Conservation (phyloP, 2,888 invertebrate genomes). For the Carcina quercana region DNA sequence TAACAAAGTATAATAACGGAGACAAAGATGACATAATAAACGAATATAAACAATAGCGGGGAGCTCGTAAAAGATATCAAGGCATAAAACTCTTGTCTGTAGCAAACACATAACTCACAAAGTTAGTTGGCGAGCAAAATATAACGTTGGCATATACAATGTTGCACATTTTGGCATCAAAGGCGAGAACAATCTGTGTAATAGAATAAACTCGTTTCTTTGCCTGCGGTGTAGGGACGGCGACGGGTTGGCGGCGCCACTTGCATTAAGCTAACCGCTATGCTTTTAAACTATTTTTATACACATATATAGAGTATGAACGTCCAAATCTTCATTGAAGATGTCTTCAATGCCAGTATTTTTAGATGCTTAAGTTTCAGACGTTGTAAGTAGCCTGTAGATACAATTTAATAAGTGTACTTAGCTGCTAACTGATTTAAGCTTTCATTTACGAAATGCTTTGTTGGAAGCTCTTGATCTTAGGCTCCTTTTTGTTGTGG, state of each 20-base stretch:
- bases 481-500: no score
- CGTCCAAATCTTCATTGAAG: no score
- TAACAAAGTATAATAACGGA: not conserved
- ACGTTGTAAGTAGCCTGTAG: no score
- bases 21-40: constrained; percentile 23
- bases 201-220: constrained; percentile 60
- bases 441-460: no score
- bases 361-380: no score
- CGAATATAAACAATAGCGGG: constrained; percentile 54
- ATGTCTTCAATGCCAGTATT: no score
- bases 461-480: no score
- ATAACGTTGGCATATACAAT: constrained; percentile 47
- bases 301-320: no score
- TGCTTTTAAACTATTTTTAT: no score
- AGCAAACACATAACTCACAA: constrained; percentile 60
- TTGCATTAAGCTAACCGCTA: not conserved
- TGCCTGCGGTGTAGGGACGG: constrained; percentile 25
- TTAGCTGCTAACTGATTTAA: no score
- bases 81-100: constrained; percentile 55
- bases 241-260: constrained; percentile 31
- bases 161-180: constrained; percentile 58
- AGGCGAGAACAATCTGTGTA: constrained; percentile 68
- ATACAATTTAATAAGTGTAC: no score
- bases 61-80: constrained; percentile 40
- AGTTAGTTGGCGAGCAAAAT: constrained; percentile 60